Evolutionary conservation across 2,797 vertebrate species (phyloP), one percentile per base, ranked within the genome.

Genomic region (Ispidina picta): DNA sequence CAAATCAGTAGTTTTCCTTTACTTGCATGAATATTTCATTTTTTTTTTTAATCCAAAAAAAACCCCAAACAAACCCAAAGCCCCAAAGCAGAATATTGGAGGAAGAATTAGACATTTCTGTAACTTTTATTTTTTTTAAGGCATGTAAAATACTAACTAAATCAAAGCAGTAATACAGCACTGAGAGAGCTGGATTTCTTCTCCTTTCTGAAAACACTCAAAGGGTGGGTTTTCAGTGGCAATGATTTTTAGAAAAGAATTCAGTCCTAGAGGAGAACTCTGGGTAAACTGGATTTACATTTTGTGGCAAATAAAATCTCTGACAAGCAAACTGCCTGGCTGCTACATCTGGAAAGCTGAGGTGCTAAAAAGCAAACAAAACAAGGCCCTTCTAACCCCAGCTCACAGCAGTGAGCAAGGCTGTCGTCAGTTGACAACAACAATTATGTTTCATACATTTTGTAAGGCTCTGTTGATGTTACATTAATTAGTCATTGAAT

Each of bases 401-500:
- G 52, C 51, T 37, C 68, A 18, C 41, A 73, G 69, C 2, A 3
- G 56, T 29, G 84, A 92, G n/a, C 0, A 0, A 43, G 51, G 18
- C n/a, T 71, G 52, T 46, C 29, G 7, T 8, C n/a, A 83, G 8
- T 23, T 94, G 90, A 83, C 78, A 93, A 51, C 83, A 79, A 43
- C 44, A 94, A 88, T 89, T 88, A 81, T 31, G 49, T 64, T 91
- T 84, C 66, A 65, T 64, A 25, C 21, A 65, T 71, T 93, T 88
- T 91, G 14, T 56, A 79, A 84, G 74, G 59, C 41, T 86, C 29
- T 75, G 56, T 79, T 83, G 77, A n/a, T 94, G 83, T 71, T 74
- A 71, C 33, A 8, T 76, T 92, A 89, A 93, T 95, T 92, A 94
- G 29, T 82, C 77, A 83, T 46, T 55, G 80, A 92, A 91, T 71